phyloP scores from a whole-genome alignment of 1,140 invertebrate genomes.

The Scaptomyza montana region DNA sequence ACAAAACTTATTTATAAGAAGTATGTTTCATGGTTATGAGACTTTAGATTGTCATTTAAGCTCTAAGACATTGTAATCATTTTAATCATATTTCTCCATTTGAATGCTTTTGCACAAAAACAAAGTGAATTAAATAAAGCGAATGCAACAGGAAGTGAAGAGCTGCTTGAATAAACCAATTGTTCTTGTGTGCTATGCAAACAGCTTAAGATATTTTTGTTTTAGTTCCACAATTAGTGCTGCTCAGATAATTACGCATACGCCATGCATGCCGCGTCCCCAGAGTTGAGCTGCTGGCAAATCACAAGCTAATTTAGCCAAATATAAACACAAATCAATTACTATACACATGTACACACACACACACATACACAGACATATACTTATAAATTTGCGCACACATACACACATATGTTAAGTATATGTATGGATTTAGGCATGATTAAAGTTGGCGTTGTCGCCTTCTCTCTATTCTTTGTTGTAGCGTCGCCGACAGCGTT shows the following conservation, averaged over 20 bases:
- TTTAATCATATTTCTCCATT: neutral
- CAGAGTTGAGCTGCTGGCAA: constrained; percentile 26
- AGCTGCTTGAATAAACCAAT: neutral
- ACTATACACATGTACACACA: neutral
- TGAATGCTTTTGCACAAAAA: neutral
- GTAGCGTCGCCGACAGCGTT: neutral
- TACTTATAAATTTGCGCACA: too few relatives aligned
- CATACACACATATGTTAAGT: neutral
- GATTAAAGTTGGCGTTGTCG: constrained; percentile 33
- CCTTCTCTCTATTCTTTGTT: neutral
- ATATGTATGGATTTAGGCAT: neutral
- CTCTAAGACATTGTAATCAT: too few relatives aligned
- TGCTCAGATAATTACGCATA: constrained; percentile 31
- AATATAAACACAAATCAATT: constrained; percentile 48
- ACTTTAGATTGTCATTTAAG: too few relatives aligned
- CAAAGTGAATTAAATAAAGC: neutral
- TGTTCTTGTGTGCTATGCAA: neutral
- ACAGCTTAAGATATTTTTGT: neutral
- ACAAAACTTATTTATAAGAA: too few relatives aligned
- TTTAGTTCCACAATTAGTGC: neutral
- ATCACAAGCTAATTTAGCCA: constrained; percentile 40
- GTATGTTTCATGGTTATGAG: too few relatives aligned
- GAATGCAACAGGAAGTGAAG: neutral
- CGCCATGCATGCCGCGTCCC: constrained; percentile 17
- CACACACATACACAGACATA: too few relatives aligned